phyloP scores from a whole-genome alignment of 2,113 vertebrate genomes.

The Neogobius melanostomus region DNA sequence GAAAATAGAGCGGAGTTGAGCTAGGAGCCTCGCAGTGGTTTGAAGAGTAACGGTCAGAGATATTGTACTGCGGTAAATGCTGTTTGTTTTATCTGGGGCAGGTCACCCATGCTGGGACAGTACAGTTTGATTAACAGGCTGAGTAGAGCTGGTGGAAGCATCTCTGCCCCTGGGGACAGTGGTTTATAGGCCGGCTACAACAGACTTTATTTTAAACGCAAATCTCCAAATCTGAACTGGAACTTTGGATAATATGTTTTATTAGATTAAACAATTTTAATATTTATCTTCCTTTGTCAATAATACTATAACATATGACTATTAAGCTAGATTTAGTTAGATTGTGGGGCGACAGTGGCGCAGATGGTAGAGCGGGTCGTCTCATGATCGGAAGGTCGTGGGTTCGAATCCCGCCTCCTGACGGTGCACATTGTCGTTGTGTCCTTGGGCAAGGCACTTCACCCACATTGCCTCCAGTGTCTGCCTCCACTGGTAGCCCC shows the following conservation, averaged over 20 bases:
- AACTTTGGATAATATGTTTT: background rate
- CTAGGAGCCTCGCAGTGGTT: background rate
- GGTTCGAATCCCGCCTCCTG: no score
- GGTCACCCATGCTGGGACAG: slow-evolving; percentile 24
- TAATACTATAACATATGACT: no score
- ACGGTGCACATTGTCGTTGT: no score
- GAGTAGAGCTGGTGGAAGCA: slow-evolving; percentile 25
- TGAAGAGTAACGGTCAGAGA: background rate
- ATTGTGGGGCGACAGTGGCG: no score
- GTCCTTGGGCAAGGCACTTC: no score
- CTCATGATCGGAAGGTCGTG: no score
- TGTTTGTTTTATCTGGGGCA: slow-evolving; percentile 48
- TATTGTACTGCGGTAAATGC: slow-evolving; percentile 9
- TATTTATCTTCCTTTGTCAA: no score
- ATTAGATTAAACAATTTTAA: no score
- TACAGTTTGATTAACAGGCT: slow-evolving; percentile 51
- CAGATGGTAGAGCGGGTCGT: no score
- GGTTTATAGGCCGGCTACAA: slow-evolving; percentile 4
- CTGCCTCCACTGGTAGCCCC: no score
- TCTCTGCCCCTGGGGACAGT: slow-evolving; percentile 8
- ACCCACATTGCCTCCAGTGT: no score
- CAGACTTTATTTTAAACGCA: slow-evolving; percentile 2
- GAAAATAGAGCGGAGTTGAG: background rate
- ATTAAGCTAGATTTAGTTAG: no score
- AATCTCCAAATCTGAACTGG: background rate